Percentiles rank a stretch among this genome's conserved stretches.
Conservation (phyloP, 2,797 vertebrate species). For the Syngnathus rostellatus region DNA sequence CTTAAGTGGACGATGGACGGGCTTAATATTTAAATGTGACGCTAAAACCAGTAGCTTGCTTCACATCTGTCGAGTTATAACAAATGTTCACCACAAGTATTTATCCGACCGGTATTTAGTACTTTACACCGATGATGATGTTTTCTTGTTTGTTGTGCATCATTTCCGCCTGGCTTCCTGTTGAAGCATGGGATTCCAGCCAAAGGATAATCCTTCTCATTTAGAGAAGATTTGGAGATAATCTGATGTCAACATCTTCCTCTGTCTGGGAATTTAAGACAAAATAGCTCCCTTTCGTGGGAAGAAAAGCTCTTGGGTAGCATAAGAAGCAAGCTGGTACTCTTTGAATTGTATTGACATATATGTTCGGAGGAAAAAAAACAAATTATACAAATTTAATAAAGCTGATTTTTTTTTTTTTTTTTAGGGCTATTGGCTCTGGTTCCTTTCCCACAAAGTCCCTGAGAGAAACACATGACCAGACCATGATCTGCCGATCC, state of each 20-base stretch:
- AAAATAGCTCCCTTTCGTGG: constrained; percentile 16
- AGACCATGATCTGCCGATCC: neutral
- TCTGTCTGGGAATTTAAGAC: constrained; percentile 19
- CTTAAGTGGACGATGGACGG: too few relatives aligned
- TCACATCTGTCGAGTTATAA: neutral
- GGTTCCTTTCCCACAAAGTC: constrained; percentile 2
- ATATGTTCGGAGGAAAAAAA: too few relatives aligned
- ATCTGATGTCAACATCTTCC: constrained; percentile 40
- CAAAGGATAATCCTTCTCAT: constrained; percentile 32
- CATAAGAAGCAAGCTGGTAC: constrained; percentile 3
- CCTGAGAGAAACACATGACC: constrained; percentile 5
- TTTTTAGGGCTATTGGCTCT: neutral
- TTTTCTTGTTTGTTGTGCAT: neutral
- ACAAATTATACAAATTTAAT: too few relatives aligned
- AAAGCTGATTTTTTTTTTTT: too few relatives aligned
- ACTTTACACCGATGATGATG: neutral
- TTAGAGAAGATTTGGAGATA: constrained; percentile 49
- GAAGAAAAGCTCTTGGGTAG: constrained; percentile 12
- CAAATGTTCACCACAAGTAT: neutral
- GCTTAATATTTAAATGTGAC: too few relatives aligned
- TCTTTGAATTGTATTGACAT: neutral
- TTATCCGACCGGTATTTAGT: neutral
- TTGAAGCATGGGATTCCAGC: constrained; percentile 16
- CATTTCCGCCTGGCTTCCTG: constrained; percentile 3
- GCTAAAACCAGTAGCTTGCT: neutral